A percentile compares a stretch with the other conserved stretches of the same genome.
phyloP scores from a whole-genome alignment of 2,797 vertebrate species.

The Pseudotriccus pelzelni region DNA sequence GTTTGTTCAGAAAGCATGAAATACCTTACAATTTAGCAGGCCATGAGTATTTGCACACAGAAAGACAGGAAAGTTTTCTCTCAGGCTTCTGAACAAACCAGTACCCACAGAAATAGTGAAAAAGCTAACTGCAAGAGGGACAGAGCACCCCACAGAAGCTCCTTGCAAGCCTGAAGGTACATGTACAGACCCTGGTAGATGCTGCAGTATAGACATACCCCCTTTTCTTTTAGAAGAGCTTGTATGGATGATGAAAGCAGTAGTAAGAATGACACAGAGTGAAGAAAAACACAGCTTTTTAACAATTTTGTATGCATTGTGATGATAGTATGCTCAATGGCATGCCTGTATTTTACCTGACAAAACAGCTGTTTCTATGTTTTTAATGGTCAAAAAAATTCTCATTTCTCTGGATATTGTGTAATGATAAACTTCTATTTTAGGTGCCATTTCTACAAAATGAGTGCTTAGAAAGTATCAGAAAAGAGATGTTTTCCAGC shows the following conservation, averaged over 20 bases:
- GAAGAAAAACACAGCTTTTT: not conserved
- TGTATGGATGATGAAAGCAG: not conserved
- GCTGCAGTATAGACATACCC: not conserved
- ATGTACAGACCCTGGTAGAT: not conserved
- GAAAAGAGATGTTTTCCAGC: not conserved
- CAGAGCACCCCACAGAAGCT: rapidly evolving
- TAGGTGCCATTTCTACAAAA: conserved; percentile 9
- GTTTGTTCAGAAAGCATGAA: not conserved
- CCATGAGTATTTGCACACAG: not conserved
- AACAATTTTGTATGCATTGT: not conserved
- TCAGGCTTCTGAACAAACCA: not conserved
- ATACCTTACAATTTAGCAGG: not conserved
- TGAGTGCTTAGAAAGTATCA: not conserved
- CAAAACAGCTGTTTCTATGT: conserved; percentile 27
- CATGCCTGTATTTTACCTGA: not conserved
- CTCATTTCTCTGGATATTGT: not conserved
- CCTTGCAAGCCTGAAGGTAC: not conserved
- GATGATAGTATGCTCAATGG: conserved; percentile 4
- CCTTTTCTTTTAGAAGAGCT: not conserved
- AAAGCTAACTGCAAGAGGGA: not conserved
- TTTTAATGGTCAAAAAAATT: not conserved
- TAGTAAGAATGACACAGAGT: not conserved
- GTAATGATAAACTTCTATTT: conserved; percentile 17
- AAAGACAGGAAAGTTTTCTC: not conserved
- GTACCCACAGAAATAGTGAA: not conserved